These are phyloP conservation scores for Alfaro cultratus DNA, from an alignment of 2,797 vertebrate genomes.

Conservation along the genomic window DNA sequence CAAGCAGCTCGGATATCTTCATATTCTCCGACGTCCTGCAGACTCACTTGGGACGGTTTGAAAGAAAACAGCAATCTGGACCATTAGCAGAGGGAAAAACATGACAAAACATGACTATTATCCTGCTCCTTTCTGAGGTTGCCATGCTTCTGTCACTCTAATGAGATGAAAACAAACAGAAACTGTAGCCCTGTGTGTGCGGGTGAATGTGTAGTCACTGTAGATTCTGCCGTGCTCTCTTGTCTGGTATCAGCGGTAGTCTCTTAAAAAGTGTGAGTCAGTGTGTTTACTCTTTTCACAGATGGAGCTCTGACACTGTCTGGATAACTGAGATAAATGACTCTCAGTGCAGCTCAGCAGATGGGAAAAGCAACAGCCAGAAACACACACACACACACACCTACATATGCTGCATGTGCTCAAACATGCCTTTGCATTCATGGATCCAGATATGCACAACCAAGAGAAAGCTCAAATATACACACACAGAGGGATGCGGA, in stretches of 20 bases:
- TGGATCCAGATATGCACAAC: conserved; percentile 2
- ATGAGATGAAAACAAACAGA: conserved; percentile 72
- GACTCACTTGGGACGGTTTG: conserved; percentile 23
- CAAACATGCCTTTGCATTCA: conserved; percentile 16
- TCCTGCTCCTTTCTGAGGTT: conserved; percentile 54
- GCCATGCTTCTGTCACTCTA: conserved; percentile 62
- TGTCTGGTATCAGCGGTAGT: conserved; percentile 66
- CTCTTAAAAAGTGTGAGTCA: conserved; percentile 69
- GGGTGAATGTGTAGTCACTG: conserved; percentile 27
- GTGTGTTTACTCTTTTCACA: conserved; percentile 80
- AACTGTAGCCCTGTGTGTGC: conserved; percentile 43
- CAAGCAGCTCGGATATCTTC: conserved; percentile 21
- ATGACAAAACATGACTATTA: conserved; percentile 53
- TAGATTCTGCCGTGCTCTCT: conserved; percentile 35
- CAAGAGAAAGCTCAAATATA: conserved; percentile 14
- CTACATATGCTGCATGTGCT: conserved; percentile 18
- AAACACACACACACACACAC: background rate
- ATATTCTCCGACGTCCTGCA: background rate
- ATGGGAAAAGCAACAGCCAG: conserved; percentile 68
- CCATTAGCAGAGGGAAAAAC: conserved; percentile 25
- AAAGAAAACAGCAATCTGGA: conserved; percentile 28
- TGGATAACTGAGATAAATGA: conserved; percentile 81
- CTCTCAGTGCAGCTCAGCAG: conserved; percentile 60
- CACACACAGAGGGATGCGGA: background rate
- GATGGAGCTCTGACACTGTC: conserved; percentile 79